Conservation (phyloP, 2,888 invertebrate genomes). For the Crematogaster levior region DNA sequence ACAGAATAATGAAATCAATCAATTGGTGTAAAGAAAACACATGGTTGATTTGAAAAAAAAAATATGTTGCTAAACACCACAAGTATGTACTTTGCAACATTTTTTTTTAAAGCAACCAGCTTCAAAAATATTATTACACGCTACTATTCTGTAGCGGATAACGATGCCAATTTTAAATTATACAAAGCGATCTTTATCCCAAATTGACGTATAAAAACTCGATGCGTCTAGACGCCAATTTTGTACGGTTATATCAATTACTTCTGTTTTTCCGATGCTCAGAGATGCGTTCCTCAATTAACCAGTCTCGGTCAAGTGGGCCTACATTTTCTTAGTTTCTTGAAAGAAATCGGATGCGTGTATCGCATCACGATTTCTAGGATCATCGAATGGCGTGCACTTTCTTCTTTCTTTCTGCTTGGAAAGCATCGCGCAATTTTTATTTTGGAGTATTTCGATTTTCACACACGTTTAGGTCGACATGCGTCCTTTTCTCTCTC, state of each 20-base stretch:
- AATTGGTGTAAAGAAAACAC: too few species aligned
- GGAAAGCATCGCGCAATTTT: neutral
- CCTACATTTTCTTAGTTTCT: conserved; percentile 68
- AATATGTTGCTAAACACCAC: too few species aligned
- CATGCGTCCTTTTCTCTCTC: neutral
- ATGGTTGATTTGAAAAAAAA: too few species aligned
- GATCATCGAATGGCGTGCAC: conserved; percentile 64
- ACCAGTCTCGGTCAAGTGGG: conserved; percentile 49
- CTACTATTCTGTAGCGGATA: too few species aligned
- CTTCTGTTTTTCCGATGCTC: neutral
- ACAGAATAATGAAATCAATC: too few species aligned
- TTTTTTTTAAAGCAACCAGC: too few species aligned
- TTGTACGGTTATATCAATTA: neutral
- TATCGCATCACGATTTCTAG: conserved; percentile 68
- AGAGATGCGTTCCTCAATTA: conserved; percentile 2
- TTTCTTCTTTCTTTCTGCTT: conserved; percentile 30
- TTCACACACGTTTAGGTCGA: conserved; percentile 6
- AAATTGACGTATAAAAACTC: too few species aligned
- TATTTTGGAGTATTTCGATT: conserved; percentile 24
- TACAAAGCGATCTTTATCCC: too few species aligned
- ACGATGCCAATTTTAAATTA: too few species aligned
- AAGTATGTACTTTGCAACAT: too few species aligned
- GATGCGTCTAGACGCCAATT: too few species aligned
- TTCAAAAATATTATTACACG: too few species aligned
- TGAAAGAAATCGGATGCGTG: conserved; percentile 64